Conservation (phyloP, 2,113 vertebrate species). For the Propithecus coquereli region DNA sequence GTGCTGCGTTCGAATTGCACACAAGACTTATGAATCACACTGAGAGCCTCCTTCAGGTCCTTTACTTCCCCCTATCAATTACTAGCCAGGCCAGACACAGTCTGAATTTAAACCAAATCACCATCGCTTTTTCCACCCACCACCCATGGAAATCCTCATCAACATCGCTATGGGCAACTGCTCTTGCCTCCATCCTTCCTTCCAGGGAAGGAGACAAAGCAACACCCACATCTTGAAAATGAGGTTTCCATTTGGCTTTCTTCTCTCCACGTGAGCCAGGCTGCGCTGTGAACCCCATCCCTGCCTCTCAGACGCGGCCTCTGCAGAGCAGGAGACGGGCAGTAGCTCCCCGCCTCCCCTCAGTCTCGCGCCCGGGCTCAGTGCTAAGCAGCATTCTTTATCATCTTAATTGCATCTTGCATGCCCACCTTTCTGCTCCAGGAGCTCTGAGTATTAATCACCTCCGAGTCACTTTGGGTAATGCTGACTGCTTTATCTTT, state of each 20-base stretch:
- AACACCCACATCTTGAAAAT: constrained; percentile 26
- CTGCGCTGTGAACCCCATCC: not conserved
- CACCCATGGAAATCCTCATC: not conserved
- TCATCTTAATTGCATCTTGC: constrained; percentile 72
- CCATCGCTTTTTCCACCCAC: not conserved
- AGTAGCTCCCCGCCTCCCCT: not conserved
- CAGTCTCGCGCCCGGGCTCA: not conserved
- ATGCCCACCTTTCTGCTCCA: constrained; percentile 38
- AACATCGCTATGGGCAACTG: not conserved
- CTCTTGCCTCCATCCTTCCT: not conserved
- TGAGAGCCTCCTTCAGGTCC: not conserved
- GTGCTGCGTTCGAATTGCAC: not conserved
- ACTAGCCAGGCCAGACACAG: not conserved
- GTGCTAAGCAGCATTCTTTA: constrained; percentile 10
- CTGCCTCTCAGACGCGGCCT: not conserved
- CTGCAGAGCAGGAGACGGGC: constrained; percentile 2
- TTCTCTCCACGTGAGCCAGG: not conserved
- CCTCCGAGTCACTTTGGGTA: constrained; percentile 52
- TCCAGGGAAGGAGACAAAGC: constrained; percentile 4
- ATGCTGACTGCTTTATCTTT: constrained; percentile 38
- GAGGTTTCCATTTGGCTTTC: constrained; percentile 36
- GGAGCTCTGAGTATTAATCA: constrained; percentile 70
- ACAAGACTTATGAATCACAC: constrained; percentile 28
- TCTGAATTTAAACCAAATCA: constrained; percentile 28
- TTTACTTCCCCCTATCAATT: constrained; percentile 21